Evolutionary conservation across 2,888 invertebrate species (phyloP).

Genomic region (Aphrophora alni): DNA sequence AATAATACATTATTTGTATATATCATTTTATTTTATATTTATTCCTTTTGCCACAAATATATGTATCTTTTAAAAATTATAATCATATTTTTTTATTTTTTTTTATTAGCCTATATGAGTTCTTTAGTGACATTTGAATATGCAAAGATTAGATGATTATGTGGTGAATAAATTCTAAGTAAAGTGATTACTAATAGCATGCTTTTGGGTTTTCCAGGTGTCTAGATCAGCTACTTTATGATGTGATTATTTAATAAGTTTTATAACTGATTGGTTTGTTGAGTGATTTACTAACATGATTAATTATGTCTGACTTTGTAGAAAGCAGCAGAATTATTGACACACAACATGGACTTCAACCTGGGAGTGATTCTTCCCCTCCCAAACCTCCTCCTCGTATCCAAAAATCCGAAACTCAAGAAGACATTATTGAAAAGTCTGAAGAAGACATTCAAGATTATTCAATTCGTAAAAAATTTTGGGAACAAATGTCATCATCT

Average conservation of each 20-base stretch:
- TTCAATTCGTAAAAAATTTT: constrained; percentile 61
- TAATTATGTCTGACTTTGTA: constrained; percentile 39
- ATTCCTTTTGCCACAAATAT: too few species aligned
- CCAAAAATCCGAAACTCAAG: constrained; percentile 41
- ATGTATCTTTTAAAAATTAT: too few species aligned
- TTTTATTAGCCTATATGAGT: too few species aligned
- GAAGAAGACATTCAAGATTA: constrained; percentile 57
- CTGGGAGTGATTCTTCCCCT: constrained; percentile 39
- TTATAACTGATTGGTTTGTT: not conserved
- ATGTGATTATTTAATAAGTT: not conserved
- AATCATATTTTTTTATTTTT: too few species aligned
- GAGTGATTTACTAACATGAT: constrained; percentile 36
- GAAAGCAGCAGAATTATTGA: constrained; percentile 46
- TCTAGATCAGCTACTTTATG: not conserved
- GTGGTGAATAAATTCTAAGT: constrained; percentile 23
- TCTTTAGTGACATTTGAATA: too few species aligned
- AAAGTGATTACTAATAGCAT: constrained; percentile 25
- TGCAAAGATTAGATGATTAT: too few species aligned
- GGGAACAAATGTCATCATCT: constrained; percentile 58
- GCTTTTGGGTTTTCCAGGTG: not conserved
- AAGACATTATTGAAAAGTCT: constrained; percentile 38
- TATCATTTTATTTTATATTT: too few species aligned
- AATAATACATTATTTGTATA: too few species aligned
- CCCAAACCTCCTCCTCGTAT: constrained; percentile 47
- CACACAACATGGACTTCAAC: constrained; percentile 38